Base-by-base conservation (phyloP, 2,888 invertebrate species). In the Acleris holmiana region DNA sequence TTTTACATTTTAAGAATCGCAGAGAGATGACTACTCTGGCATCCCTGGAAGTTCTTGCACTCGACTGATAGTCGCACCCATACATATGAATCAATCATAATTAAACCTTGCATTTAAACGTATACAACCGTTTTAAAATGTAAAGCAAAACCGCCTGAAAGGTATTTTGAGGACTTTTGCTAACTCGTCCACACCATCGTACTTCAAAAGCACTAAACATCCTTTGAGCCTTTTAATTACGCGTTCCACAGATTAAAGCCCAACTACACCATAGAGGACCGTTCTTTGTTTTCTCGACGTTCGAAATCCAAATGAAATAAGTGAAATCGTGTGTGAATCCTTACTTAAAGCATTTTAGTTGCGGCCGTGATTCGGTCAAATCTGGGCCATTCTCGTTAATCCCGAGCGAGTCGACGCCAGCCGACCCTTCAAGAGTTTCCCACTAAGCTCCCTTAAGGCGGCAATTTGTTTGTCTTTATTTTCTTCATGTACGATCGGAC, bases 401-500 rank as follows among this genome's bases (percentile, higher is more conserved):
- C 53, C 53, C 25, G 13, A 13, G 40, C 8, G 46, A 60, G 19
- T 44, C 23, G 21, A 48, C 58, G 25, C 49, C 29, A 8, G n/a
- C 50, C 25, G 50, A 48, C 58, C 47, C 21, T 40, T 40, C 13
- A 51, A 48, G 51, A 59, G 53, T 58, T 53, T 55, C 15, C 40
- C 41, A 48, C 53, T 64, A 53, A 53, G 53, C 64, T 48, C 40
- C 53, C 25, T 35, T 49, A 54, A 47, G 41, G 40, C 48, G 41
- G 17, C 25, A 54, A 53, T 64, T 59, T 53, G 57, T 58, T 51
- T 48, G 64, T 54, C 41, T 55, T 53, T 53, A 19, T 17, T 57
- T 21, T 19, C 5, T 18, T 60, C 51, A 44, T 55, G 35, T 51
- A 40, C 50, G 29, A 46, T 63, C 53, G n/a, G 4, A 13, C 44